These are phyloP conservation scores for Aleiodes testaceus DNA, from an alignment of 2,888 invertebrate species.

Conservation along the genomic window DNA sequence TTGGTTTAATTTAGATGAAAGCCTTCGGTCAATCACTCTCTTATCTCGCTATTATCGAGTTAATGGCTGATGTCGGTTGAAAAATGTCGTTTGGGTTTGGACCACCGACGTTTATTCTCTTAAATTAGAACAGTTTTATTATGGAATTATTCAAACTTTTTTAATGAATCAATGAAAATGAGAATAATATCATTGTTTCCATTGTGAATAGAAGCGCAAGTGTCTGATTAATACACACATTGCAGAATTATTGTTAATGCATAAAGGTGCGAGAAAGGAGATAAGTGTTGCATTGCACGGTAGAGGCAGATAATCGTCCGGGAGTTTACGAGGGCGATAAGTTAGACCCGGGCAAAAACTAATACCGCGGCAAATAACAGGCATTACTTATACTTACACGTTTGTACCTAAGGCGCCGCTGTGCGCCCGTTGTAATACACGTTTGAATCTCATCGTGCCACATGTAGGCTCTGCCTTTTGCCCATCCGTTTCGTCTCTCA, in stretches of 20 bases:
- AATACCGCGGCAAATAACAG: conserved; percentile 66
- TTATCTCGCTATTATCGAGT: conserved; percentile 64
- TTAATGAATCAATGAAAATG: no score
- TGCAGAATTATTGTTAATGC: background rate
- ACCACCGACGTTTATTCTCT: conserved; percentile 16
- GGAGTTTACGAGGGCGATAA: conserved; percentile 66
- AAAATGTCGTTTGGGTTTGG: conserved; percentile 34
- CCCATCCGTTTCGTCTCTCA: background rate
- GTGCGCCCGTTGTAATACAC: background rate
- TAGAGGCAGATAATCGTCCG: conserved; percentile 63
- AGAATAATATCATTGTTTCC: no score
- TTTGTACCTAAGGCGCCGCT: conserved; percentile 38
- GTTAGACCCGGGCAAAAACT: conserved; percentile 64
- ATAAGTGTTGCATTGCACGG: conserved; percentile 43
- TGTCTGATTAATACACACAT: no score
- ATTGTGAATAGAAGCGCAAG: no score
- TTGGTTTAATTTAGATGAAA: conserved; percentile 10
- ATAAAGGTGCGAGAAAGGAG: conserved; percentile 19
- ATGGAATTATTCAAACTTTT: background rate
- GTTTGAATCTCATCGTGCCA: background rate
- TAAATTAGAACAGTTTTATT: conserved; percentile 53
- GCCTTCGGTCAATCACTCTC: conserved; percentile 41
- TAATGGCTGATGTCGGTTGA: conserved; percentile 57
- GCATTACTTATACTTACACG: conserved; percentile 64
- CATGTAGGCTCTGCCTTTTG: background rate